Conservation (phyloP, 2,797 vertebrate genomes). For the Microcaecilia unicolor region DNA sequence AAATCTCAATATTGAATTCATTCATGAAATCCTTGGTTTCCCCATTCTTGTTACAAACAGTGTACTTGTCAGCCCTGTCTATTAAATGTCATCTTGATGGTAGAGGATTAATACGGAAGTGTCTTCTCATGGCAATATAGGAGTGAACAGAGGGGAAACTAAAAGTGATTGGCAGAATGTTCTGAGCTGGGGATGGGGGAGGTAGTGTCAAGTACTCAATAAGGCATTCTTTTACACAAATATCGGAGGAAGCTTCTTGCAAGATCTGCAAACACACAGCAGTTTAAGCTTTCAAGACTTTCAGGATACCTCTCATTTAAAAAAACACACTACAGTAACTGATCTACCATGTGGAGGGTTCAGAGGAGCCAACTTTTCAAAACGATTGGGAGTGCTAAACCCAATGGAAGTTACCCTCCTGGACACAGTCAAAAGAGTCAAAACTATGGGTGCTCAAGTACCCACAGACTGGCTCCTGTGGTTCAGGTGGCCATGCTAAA, state of each 20-base stretch:
- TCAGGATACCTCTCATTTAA: no score
- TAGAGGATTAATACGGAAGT: background rate
- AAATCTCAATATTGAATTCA: conserved; percentile 2
- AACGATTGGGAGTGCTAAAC: no score
- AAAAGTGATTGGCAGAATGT: background rate
- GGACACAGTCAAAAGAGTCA: no score
- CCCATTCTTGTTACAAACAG: background rate
- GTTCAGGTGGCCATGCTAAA: no score
- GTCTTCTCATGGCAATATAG: background rate
- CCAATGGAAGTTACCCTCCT: no score
- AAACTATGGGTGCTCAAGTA: no score
- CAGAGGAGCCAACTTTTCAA: no score
- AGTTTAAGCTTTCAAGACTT: background rate
- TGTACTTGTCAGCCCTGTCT: conserved; percentile 8
- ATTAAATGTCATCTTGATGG: background rate
- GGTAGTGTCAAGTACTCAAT: conserved; percentile 3
- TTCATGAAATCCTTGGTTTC: background rate
- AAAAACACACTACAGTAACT: no score
- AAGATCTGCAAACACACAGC: conserved; percentile 8
- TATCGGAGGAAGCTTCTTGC: background rate
- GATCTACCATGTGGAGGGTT: no score
- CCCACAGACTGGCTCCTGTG: no score
- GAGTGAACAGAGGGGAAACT: background rate
- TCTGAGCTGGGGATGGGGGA: no score
- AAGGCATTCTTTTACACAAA: conserved; percentile 4